These are phyloP conservation scores for Bhutanitis thaidina DNA, from an alignment of 2,888 invertebrate species.

Conservation along the genomic window DNA sequence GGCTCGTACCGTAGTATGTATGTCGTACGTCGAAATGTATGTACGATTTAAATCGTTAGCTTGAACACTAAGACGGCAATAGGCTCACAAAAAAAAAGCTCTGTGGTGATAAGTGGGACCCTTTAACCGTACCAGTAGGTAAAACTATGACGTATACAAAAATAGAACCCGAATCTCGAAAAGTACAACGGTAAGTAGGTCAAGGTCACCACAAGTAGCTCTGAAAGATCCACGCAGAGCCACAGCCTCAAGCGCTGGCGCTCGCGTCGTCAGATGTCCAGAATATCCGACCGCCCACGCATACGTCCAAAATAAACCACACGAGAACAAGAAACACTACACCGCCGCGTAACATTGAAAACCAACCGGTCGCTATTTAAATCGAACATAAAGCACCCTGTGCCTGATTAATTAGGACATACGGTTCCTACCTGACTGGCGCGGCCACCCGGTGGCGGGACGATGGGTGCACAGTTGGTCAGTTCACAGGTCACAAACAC, in stretches of 20 bases:
- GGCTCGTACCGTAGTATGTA: too few species aligned
- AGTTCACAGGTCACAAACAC: conserved; percentile 54
- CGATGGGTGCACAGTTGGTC: conserved; percentile 38
- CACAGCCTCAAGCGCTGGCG: conserved; percentile 18
- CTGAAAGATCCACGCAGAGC: not conserved
- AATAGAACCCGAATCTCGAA: conserved; percentile 16
- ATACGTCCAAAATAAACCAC: conserved; percentile 65
- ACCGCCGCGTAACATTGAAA: conserved; percentile 34
- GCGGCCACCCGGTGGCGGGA: not conserved
- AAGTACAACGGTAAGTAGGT: conserved; percentile 39
- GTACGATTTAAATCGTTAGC: too few species aligned
- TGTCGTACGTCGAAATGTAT: too few species aligned
- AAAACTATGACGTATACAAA: not conserved
- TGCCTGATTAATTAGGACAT: not conserved
- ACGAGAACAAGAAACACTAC: conserved; percentile 69
- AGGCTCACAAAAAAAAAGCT: too few species aligned
- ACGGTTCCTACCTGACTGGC: conserved; percentile 30
- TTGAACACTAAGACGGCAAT: too few species aligned
- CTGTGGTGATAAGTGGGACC: too few species aligned
- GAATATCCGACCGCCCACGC: conserved; percentile 52
- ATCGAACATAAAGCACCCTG: not conserved
- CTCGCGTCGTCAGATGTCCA: conserved; percentile 26
- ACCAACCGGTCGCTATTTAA: not conserved
- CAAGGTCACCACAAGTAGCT: conserved; percentile 56
- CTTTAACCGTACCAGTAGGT: too few species aligned